phyloP scores from a whole-genome alignment of 2,888 invertebrate species.

The Ormyrus thymus region DNA sequence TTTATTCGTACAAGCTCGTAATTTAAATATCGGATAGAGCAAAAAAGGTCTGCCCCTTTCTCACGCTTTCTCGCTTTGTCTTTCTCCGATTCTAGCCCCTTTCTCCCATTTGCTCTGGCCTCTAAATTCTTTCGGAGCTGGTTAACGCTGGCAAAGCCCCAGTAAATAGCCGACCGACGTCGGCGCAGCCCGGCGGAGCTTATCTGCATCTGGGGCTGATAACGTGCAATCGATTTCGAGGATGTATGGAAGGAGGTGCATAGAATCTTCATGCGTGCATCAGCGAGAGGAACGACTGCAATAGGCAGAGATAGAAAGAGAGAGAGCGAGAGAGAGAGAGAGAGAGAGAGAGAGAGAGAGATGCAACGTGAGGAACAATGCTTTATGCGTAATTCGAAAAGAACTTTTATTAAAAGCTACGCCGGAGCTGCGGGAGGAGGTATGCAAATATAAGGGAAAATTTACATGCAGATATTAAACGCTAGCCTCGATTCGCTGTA shows the following conservation, averaged over 20 bases:
- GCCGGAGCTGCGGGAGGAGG: background rate
- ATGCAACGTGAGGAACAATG: conserved; percentile 9
- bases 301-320: background rate
- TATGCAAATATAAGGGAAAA: conserved; percentile 1
- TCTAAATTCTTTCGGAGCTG: conserved; percentile 19
- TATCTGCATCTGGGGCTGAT: conserved; percentile 69
- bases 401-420: background rate
- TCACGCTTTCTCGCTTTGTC: conserved; percentile 2
- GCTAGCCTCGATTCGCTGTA: conserved; percentile 1
- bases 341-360: background rate
- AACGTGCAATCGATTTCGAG: conserved; percentile 65
- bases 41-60: background rate
- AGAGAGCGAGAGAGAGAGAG: conserved; percentile 10
- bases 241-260: conserved; percentile 52
- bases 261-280: conserved; percentile 35
- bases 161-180: conserved; percentile 33
- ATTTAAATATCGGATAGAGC: conserved; percentile 16
- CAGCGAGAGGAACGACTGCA: background rate
- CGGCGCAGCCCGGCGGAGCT: conserved; percentile 52
- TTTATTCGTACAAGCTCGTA: conserved; percentile 23
- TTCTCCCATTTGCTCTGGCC: background rate
- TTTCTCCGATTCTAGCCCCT: background rate
- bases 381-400: conserved; percentile 12
- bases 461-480: conserved; percentile 7
- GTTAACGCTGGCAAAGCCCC: conserved; percentile 16